Percentiles rank a stretch among this genome's conserved stretches.
Conservation (phyloP, 2,113 vertebrate species). For the Colinus virginianus region DNA sequence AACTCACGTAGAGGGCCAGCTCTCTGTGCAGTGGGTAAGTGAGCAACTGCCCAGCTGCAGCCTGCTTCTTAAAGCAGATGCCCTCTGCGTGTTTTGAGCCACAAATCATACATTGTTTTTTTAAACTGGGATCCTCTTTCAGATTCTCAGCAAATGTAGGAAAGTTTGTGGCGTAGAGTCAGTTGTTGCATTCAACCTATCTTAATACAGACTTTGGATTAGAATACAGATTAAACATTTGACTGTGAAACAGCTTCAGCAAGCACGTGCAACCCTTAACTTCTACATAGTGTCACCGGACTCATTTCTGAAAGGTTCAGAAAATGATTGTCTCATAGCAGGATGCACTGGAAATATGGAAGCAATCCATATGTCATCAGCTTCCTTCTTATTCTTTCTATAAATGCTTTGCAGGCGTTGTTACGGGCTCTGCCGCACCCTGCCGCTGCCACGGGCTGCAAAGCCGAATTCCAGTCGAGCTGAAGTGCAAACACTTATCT, state of each 20-base stretch:
- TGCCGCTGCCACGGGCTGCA: background rate
- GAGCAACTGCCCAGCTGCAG: background rate
- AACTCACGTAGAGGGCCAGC: background rate
- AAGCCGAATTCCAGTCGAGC: background rate
- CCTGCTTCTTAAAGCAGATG: background rate
- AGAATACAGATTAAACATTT: background rate
- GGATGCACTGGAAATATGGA: background rate
- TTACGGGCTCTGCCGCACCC: background rate
- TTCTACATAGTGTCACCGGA: background rate
- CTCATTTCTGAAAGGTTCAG: background rate
- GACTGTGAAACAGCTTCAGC: background rate
- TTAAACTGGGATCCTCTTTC: background rate
- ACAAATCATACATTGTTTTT: background rate
- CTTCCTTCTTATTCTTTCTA: background rate
- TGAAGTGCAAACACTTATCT: background rate
- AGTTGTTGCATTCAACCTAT: background rate
- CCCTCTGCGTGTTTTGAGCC: background rate
- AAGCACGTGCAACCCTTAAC: background rate
- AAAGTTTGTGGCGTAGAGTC: rapidly evolving
- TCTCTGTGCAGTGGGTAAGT: constrained; percentile 17
- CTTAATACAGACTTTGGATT: background rate
- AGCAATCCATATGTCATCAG: background rate
- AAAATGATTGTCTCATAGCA: background rate
- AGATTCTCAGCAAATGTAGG: background rate
- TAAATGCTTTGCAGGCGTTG: background rate